Evolutionary conservation across 1,140 invertebrate genomes (phyloP).

Genomic region (Triops longicaudatus): DNA sequence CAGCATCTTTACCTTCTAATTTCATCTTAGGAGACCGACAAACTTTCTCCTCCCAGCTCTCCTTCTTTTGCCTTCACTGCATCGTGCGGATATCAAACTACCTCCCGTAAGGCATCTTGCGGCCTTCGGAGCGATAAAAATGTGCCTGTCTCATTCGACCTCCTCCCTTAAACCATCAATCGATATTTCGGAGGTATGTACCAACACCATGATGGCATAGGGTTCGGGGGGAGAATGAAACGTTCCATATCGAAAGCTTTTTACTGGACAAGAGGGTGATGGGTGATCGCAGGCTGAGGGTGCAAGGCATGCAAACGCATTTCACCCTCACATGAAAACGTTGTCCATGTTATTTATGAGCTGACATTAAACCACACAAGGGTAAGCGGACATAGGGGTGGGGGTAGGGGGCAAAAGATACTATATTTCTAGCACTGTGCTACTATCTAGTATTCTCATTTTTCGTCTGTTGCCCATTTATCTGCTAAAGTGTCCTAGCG

Average conservation of each 20-base stretch:
- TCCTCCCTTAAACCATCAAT: neutral
- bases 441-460: neutral
- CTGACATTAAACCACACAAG: neutral
- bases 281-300: neutral
- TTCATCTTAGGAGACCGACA: neutral
- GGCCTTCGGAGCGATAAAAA: neutral
- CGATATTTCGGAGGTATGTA: neutral
- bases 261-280: neutral
- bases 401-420: neutral
- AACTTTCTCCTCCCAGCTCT: neutral
- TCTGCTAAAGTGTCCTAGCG: constrained; percentile 5
- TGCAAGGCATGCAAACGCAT: neutral
- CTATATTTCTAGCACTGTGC: neutral
- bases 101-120: too few relatives aligned
- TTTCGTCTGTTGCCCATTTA: neutral
- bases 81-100: neutral
- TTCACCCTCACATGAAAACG: neutral
- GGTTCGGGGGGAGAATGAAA: too few relatives aligned
- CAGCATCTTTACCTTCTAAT: neutral
- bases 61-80: neutral
- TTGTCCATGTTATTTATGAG: neutral
- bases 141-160: neutral
- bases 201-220: neutral
- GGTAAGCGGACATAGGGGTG: neutral
- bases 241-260: neutral